Evolutionary conservation across 1,140 invertebrate genomes (phyloP), one percentile per base, ranked within the genome.

Genomic region (Drosophila willistoni): DNA sequence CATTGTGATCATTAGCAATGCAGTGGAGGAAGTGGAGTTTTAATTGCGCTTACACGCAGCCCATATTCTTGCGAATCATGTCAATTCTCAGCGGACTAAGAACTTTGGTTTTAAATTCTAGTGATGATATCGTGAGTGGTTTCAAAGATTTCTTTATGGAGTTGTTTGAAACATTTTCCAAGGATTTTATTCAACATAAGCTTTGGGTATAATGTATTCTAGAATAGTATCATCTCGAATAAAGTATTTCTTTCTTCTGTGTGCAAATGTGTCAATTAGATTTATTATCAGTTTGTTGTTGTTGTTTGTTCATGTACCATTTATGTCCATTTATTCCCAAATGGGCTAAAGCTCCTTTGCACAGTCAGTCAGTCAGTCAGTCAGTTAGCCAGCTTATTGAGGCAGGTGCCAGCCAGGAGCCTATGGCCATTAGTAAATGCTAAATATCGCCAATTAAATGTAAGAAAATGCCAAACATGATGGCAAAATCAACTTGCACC

Each of bases 201-300:
- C 6, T 34, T 34, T 34, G 25, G 25, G 3, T 25, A 25, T 25
- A 25, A 5, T 25, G 1, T 22, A 25, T 25, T 29, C 29, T 29
- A 29, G 29, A 6, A 29, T 29, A 29, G 29, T 29, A 6, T 41
- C 51, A 13, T 68, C 36, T 41, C 44, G 22, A 55, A 39, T 29
- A 2, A 2, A 59, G 3, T n/a, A 17, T 36, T 36, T 39, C 42
- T 34, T 12, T 44, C 29, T 42, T 36, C 17, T 67, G 61, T 51
- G 61, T 54, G 89, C 89, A 91, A 86, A 91, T 91, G 89, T 91
- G 89, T 91, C 89, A 91, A 91, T 91, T 91, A 91, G 89, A 91
- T 91, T 91, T 91, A 91, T 91, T 91, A 91, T 91, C 89, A 86
- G 77, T 81, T 83, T 22, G 19, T 22, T 22, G 19, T 79, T 81